phyloP scores from a whole-genome alignment of 2,888 invertebrate genomes.

The Drosophila longiperda region DNA sequence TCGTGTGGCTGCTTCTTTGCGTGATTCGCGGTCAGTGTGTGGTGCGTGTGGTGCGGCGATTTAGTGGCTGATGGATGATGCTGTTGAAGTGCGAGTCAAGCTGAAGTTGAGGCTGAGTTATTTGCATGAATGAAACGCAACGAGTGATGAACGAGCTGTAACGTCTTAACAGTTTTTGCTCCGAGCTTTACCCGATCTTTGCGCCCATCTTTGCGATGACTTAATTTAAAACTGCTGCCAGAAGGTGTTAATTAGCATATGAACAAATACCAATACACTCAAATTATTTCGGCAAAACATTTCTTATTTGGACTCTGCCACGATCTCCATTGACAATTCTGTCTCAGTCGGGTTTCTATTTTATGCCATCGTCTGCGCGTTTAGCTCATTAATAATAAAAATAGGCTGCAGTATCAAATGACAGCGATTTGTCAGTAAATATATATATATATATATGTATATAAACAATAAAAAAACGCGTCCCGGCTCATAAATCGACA shows the following conservation, averaged over 20 bases:
- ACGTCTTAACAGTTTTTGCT: slow-evolving; percentile 7
- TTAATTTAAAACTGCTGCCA: slow-evolving; percentile 67
- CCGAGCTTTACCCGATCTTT: slow-evolving; percentile 39
- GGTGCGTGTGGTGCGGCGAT: slow-evolving; percentile 43
- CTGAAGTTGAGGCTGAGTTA: slow-evolving; percentile 55
- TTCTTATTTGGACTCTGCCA: slow-evolving; percentile 6
- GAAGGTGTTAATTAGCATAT: slow-evolving; percentile 79
- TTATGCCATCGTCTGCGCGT: slow-evolving; percentile 62
- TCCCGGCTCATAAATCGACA: slow-evolving; percentile 8
- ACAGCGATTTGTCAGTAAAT: slow-evolving; percentile 34
- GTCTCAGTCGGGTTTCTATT: slow-evolving; percentile 14
- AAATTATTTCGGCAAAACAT: slow-evolving; percentile 29
- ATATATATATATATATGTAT: slow-evolving; percentile 8
- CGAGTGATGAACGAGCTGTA: slow-evolving; percentile 60
- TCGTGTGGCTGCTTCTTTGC: slow-evolving; percentile 38
- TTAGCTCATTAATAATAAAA: slow-evolving; percentile 58
- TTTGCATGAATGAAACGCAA: slow-evolving; percentile 75
- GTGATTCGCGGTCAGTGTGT: slow-evolving; percentile 28
- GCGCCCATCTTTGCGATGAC: slow-evolving; percentile 58
- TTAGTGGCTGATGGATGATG: slow-evolving; percentile 67
- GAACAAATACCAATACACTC: slow-evolving; percentile 52
- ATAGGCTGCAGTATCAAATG: slow-evolving; percentile 42
- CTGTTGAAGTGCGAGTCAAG: slow-evolving; percentile 33
- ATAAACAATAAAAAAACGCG: slow-evolving; percentile 1
- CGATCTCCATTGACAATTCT: slow-evolving; percentile 7